Percentiles rank a stretch among this genome's conserved stretches.
These are phyloP conservation scores for Nemotelus nigrinus DNA, from an alignment of 2,888 invertebrate genomes.

Conservation along the genomic window DNA sequence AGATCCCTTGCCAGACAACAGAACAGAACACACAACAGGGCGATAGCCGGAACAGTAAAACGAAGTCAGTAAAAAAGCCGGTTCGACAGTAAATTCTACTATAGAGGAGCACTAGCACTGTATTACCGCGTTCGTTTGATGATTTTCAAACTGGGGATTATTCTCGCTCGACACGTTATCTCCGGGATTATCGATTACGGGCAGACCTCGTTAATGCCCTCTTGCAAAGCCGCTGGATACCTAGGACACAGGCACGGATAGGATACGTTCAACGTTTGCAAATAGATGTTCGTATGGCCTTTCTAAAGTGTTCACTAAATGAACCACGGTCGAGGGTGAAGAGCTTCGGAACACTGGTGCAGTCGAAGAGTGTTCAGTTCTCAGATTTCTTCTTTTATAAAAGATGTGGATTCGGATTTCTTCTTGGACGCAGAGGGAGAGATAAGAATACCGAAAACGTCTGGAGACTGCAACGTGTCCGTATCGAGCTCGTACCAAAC, in stretches of 20 bases:
- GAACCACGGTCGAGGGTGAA: too few species aligned
- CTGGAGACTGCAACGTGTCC: constrained; percentile 42
- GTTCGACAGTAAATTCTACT: neutral
- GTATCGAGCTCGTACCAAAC: constrained; percentile 45
- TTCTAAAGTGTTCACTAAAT: too few species aligned
- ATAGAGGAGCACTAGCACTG: too few species aligned
- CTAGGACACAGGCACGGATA: neutral
- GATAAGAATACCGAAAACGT: neutral
- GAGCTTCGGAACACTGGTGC: too few species aligned
- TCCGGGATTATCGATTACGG: neutral
- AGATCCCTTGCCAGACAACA: neutral
- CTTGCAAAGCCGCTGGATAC: neutral
- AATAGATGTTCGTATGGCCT: too few species aligned
- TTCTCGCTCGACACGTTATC: neutral
- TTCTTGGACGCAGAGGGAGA: neutral
- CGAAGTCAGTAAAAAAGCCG: constrained; percentile 6
- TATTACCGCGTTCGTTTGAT: neutral
- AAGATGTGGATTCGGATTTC: neutral
- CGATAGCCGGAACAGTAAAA: constrained; percentile 2
- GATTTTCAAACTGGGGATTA: neutral
- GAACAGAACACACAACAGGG: neutral
- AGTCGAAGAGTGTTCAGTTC: too few species aligned
- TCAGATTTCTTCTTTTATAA: too few species aligned
- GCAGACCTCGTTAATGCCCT: neutral
- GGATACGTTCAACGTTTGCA: neutral